Base-by-base conservation (phyloP, 2,113 vertebrate species). In the Rana temporaria region DNA sequence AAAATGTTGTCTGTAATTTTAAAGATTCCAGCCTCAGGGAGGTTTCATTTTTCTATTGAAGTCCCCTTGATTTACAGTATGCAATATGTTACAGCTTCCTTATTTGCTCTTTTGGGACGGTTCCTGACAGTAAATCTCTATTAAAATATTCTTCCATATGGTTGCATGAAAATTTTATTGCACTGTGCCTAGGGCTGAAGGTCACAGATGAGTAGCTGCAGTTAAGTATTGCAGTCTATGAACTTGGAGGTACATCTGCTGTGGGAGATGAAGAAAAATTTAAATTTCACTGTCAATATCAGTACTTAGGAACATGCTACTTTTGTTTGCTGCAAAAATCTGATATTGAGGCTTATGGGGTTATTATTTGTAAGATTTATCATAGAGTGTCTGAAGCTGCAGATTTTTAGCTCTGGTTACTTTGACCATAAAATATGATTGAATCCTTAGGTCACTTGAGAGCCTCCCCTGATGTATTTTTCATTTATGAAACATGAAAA, bases 81-180 rank as follows among this genome's bases (percentile, higher is more conserved):
- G 91, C 95, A 96, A 95, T 96, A 95, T 96, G 94, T 95, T 95
- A 95, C 94, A 93, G 92, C 93, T 96, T 94, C 95, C 93, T 95
- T 95, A 95, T 96, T 95, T 95, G 94, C 94, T 96, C 94, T 93
- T 93, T 90, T 93, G 95, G 95, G 94, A 94, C 90, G 90, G 91
- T 92, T 93, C 90, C 92, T 94, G 91, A 96, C 96, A 96, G 96
- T 98, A 97, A 97, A 97, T 98, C 97, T 96, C 96, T 95, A 95
- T 96, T 96, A 97, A 96, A 94, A 96, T 97, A 96, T 95, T 96
- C 95, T 93, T 97, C 96, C 97, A 98, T 98, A 98, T 98, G 97
- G 96, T 96, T 94, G 94, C 96, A 97, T 97, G 94, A 96, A 97
- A 96, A 97, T 97, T 96, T 98, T 94, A 98, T 97, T 95, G 96